Base-by-base conservation (phyloP, 2,888 invertebrate species). In the Orchesella flavescens region DNA sequence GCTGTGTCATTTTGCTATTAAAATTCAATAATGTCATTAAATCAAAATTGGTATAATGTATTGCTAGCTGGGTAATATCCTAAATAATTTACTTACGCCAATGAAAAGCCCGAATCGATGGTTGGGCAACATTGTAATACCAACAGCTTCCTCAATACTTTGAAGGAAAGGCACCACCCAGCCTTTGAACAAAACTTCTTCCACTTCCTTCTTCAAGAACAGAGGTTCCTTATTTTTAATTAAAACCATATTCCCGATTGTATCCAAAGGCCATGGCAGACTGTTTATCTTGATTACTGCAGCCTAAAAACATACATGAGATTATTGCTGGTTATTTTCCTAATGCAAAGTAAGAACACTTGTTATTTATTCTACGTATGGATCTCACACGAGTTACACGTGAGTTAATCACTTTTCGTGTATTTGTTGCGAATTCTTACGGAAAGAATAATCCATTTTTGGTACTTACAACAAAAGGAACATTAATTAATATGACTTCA, bases 401-500 rank as follows among this genome's bases (percentile, higher is more conserved):
- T n/a, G n/a, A n/a, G n/a, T n/a, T n/a, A n/a, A n/a, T n/a, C n/a
- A n/a, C 24, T 5, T 57, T 24, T 53, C 24, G 7, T 13, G 3
- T n/a, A n/a, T n/a, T n/a, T n/a, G n/a, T n/a, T n/a, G n/a, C n/a
- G n/a, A n/a, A n/a, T n/a, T n/a, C n/a, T n/a, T n/a, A n/a, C n/a
- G n/a, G n/a, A n/a, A n/a, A n/a, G n/a, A n/a, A n/a, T n/a, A n/a
- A n/a, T n/a, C 44, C 17, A 68, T 24, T 12, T 15, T 5, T 3
- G 23, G 3, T 21, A 10, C 78, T 69, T 85, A 85, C 85, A 17
- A 71, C 75, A 79, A 76, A 84, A 23, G 85, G 85, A n/a, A 84
- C 79, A 63, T 85, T 85, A 17, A 85, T 43, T 19, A 84, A 75
- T 0, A 81, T 84, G 15, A 85, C 59, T 15, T 61, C 44, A 72